These are phyloP conservation scores for Struthio camelus DNA, from an alignment of 2,113 vertebrate species.

Conservation along the genomic window DNA sequence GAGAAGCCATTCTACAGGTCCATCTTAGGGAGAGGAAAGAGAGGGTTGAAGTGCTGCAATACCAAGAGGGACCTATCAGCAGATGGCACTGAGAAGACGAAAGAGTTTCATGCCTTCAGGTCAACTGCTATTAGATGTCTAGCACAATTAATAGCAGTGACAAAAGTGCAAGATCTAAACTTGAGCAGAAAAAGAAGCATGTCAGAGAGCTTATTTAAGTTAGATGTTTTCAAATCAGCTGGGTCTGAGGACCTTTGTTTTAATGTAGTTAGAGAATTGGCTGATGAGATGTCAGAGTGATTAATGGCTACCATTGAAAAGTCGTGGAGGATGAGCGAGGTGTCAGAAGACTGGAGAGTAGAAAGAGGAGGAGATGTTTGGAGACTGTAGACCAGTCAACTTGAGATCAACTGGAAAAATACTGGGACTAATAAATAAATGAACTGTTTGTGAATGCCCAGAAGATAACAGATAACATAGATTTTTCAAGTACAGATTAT, in stretches of 20 bases:
- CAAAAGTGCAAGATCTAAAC: not conserved
- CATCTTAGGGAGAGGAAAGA: not conserved
- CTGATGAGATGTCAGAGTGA: not conserved
- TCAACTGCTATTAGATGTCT: not conserved
- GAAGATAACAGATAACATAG: not conserved
- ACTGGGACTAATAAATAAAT: not conserved
- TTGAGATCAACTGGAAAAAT: not conserved
- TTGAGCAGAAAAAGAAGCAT: not conserved
- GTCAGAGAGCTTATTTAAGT: not conserved
- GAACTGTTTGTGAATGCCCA: not conserved
- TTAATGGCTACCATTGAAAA: not conserved
- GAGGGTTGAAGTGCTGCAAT: not conserved
- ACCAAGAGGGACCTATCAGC: not conserved
- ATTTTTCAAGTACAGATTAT: not conserved
- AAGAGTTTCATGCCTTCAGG: not conserved
- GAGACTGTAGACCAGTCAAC: not conserved
- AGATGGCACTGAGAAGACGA: not conserved
- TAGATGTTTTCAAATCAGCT: not conserved
- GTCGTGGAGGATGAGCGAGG: not conserved
- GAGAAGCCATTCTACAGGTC: fast-evolving
- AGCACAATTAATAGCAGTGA: not conserved
- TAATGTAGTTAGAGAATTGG: not conserved
- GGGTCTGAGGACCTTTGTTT: not conserved
- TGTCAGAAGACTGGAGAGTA: not conserved
- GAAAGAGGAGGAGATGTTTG: not conserved